Percentiles rank a stretch among this genome's conserved stretches.
Evolutionary conservation across 2,888 invertebrate genomes (phyloP).

Genomic region (Gasteruption jaculator): DNA sequence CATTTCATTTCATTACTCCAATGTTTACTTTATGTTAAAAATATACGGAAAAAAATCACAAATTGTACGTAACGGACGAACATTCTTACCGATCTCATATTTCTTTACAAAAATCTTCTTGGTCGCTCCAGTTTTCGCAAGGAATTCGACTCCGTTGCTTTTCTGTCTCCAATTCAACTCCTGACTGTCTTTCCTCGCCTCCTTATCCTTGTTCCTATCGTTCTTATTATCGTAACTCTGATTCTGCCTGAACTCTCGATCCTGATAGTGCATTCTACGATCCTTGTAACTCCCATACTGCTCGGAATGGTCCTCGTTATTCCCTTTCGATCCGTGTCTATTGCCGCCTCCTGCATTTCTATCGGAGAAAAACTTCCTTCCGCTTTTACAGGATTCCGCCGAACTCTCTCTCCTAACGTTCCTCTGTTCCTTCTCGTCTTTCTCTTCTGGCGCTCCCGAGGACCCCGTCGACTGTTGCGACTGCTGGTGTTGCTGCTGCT

Average conservation of each 20-base stretch:
- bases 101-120: slow-evolving; percentile 7
- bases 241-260: too few relatives aligned
- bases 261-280: too few relatives aligned
- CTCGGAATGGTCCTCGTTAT: too few relatives aligned
- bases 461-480: slow-evolving; percentile 18
- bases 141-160: slow-evolving; percentile 24
- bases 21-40: slow-evolving; percentile 15
- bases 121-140: slow-evolving; percentile 17
- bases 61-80: too few relatives aligned
- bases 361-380: too few relatives aligned
- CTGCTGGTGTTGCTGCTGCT: slow-evolving; percentile 10
- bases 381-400: too few relatives aligned
- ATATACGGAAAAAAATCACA: too few relatives aligned
- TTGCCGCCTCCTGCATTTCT: too few relatives aligned
- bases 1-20: slow-evolving; percentile 19
- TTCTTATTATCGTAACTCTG: slow-evolving; percentile 14
- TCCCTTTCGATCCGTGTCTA: too few relatives aligned
- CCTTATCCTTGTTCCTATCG: slow-evolving; percentile 25
- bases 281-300: too few relatives aligned
- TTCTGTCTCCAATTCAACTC: slow-evolving; percentile 27
- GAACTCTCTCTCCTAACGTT: too few relatives aligned
- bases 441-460: slow-evolving; percentile 9
- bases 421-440: slow-evolving; percentile 4
- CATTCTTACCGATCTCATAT: slow-evolving; percentile 11
- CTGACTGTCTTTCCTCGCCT: slow-evolving; percentile 30